Evolutionary conservation across 2,888 invertebrate species (phyloP), one percentile per base, ranked within the genome.

Genomic region (Strigamia maritima): DNA sequence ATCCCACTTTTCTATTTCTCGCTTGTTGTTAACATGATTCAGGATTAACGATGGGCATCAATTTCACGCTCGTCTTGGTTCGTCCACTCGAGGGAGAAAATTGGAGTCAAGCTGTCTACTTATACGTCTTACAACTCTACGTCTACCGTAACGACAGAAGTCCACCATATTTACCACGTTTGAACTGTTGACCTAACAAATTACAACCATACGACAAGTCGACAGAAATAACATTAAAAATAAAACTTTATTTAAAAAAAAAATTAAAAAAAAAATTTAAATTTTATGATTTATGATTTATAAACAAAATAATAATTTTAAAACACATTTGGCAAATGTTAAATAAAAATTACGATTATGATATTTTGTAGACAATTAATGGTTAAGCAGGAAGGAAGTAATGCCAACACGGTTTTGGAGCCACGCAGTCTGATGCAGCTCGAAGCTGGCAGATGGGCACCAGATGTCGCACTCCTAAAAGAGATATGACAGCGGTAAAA

Each of bases 41-140:
- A 10, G 49, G 49, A 31, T 49, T 49, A 49, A 49, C 49, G 49
- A 49, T 49, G 49, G 49, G 49, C 49, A 49, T 49, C 49, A 49
- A 49, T 49, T 49, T 49, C 49, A 49, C 49, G 49, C 4, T 49
- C 49, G 49, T 49, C 49, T 49, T 49, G 49, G 2, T 49, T 49
- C 49, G 49, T 49, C 49, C 49, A 49, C 49, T 49, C 49, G 49
- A 49, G 49, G 49, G 49, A n/a, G 49, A n/a, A 49, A 49, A 49
- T 49, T 49, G 49, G 10, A 49, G 49, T 49, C 49, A 49, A 14
- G 49, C 49, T 49, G 49, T 49, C 49, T 49, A 10, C 49, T n/a
- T n/a, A 40, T n/a, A n/a, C 31, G 31, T 31, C 31, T n/a, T 31
- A 31, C 31, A 6, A 31, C 6, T 31, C 6, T 31, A 2, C 31